Evolutionary conservation across 2,797 vertebrate genomes (phyloP).

Genomic region (Urosaurus nigricauda): DNA sequence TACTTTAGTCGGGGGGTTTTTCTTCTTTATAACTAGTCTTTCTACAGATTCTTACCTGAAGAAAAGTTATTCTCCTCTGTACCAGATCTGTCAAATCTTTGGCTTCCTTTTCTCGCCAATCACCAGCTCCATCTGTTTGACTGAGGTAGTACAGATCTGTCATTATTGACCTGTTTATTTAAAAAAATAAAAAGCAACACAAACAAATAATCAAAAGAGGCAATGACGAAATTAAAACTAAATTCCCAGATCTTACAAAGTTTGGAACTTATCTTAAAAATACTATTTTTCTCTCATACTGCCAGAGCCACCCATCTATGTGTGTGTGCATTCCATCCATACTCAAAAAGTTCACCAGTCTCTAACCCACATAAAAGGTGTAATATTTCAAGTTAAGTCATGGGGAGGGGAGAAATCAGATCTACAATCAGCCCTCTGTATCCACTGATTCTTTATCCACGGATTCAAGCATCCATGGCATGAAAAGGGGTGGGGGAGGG

Average conservation of each 20-base stretch:
- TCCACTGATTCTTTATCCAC: too few relatives aligned
- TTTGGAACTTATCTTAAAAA: conserved; percentile 6
- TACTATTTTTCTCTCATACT: not conserved
- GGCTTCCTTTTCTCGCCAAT: conserved; percentile 95
- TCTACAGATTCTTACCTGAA: conserved; percentile 87
- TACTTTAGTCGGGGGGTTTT: not conserved
- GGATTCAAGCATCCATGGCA: too few relatives aligned
- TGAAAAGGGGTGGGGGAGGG: too few relatives aligned
- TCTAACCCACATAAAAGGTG: not conserved
- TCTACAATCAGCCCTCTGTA: not conserved
- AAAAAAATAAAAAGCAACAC: conserved; percentile 44
- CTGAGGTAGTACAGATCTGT: conserved; percentile 98
- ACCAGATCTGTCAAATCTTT: conserved; percentile 95
- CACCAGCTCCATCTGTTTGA: conserved; percentile 95
- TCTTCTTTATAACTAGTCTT: conserved; percentile 29
- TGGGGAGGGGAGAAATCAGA: not conserved
- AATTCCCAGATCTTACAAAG: not conserved
- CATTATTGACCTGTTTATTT: conserved; percentile 90
- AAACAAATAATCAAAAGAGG: conserved; percentile 41
- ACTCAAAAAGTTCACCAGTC: not conserved
- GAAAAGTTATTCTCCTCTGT: conserved; percentile 94
- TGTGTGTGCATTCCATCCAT: not conserved
- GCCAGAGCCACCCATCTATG: not conserved
- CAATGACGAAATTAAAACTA: conserved; percentile 29
- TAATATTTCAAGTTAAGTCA: not conserved